Evolutionary conservation across 2,888 invertebrate species (phyloP), one percentile per base, ranked within the genome.

Genomic region (Eurois occulta): DNA sequence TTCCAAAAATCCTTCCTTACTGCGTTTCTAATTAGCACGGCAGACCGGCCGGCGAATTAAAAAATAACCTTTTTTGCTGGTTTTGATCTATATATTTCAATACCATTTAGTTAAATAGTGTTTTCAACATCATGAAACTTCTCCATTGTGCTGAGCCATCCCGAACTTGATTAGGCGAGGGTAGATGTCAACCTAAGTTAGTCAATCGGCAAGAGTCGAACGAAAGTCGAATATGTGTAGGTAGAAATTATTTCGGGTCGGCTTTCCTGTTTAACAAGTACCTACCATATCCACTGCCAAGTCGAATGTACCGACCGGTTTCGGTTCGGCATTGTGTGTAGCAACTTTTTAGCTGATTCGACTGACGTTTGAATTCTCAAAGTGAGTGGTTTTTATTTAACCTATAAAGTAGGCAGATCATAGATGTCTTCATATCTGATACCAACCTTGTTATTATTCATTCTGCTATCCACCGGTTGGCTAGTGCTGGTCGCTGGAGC

Each of bases 391-490:
- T 24, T 24, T 24, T 0, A 13, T 5, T 38, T 38, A 38, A 38
- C 41, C 8, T 41, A 16, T 43, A 43, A 43, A 46, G 18, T 46
- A 46, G 46, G 46, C 48, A 48, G 21, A 21, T 48, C 48, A 48
- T 48, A 48, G 21, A 48, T 48, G 18, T 7, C 46, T 48, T 48
- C 46, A 48, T 18, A 48, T 24, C 35, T 24, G 24, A n/a, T 55
- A 55, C 58, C 6, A 21, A 74, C 94, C 92, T 94, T 94, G n/a
- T 72, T 78, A 60, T 60, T 79, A 75, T 92, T 93, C 32, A 90
- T 87, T 70, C 94, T 89, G 41, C 77, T 85, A 73, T 94, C 88
- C 48, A 81, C 85, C 86, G 92, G 84, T 77, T 93, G 94, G 70
- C 86, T 91, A 18, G 91, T 85, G 85, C 88, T 90, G 2, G 93